A percentile compares a stretch with the other conserved stretches of the same genome.
phyloP scores from a whole-genome alignment of 2,113 vertebrate genomes.

The Orcinus orca region DNA sequence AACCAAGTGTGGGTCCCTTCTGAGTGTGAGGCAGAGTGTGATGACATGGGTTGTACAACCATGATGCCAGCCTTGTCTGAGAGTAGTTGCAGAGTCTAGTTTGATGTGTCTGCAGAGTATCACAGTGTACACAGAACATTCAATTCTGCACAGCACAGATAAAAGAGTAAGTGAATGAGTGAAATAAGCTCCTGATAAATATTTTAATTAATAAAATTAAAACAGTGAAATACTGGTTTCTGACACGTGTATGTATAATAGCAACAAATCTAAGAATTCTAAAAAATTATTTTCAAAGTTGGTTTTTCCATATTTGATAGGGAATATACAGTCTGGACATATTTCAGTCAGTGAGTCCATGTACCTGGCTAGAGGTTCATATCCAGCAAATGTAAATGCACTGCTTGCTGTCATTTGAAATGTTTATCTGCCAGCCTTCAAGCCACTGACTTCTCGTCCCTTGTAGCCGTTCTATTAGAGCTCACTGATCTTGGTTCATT shows the following conservation, averaged over 20 bases:
- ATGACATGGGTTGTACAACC: not conserved
- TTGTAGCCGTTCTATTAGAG: not conserved
- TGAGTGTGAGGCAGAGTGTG: too few species aligned
- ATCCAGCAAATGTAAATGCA: not conserved
- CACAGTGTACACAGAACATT: not conserved
- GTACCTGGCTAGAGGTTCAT: not conserved
- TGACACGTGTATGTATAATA: not conserved
- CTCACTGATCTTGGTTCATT: not conserved
- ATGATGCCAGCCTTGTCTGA: not conserved
- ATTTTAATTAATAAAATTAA: conserved; percentile 2
- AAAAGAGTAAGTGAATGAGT: not conserved
- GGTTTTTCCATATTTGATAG: not conserved
- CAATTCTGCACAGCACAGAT: not conserved
- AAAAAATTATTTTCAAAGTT: not conserved
- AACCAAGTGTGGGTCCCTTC: not conserved
- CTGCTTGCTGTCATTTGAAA: not conserved
- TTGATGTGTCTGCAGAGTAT: not conserved
- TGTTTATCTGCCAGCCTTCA: not conserved
- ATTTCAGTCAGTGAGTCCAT: not conserved
- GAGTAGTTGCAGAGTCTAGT: not conserved
- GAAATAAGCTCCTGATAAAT: not conserved
- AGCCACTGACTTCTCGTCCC: not conserved
- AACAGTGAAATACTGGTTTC: not conserved
- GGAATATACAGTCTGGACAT: not conserved
- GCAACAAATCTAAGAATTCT: not conserved